Base-by-base conservation (phyloP, 37 sponge, comb jelly and placozoan species). In the Hormiphora californensis region DNA sequence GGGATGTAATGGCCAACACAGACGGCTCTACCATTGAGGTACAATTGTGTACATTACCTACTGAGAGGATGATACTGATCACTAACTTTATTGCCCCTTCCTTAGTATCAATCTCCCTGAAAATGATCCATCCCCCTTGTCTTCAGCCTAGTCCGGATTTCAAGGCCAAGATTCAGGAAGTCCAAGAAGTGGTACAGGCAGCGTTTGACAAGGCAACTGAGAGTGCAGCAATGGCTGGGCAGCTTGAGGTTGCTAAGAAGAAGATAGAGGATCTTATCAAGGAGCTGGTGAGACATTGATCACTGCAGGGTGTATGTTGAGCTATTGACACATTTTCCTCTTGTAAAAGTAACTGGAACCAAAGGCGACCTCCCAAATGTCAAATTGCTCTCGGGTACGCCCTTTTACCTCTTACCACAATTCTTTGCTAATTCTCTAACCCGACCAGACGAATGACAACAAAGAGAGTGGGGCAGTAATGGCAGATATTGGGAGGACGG, bases 21-120 rank as follows among this genome's bases (percentile, higher is more conserved):
- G 81, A 73, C 46, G 35, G 46, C 12, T 46, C 81, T 4, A 73
- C 81, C 44, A 73, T 73, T 2, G 81, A 73, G 81, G 81, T 73
- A 39, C 7, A 27, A 22, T n/a, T n/a, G n/a, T n/a, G n/a, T n/a
- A n/a, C n/a, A n/a, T n/a, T n/a, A n/a, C n/a, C n/a, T n/a, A n/a
- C n/a, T n/a, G n/a, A n/a, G n/a, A n/a, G n/a, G n/a, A n/a, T n/a
- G n/a, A n/a, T n/a, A n/a, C n/a, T n/a, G n/a, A n/a, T n/a, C n/a
- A n/a, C n/a, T n/a, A n/a, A n/a, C 15, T 49, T 49, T 49, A 49
- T 9, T 49, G 9, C 12, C 9, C 9, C 9, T 49, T 49, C 12
- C 9, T 17, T 49, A 15, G 15, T 49, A 49, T 49, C 53, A 49
- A 49, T 9, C 53, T 17, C 53, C 53, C 15, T 49, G 15, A 49